These are phyloP conservation scores for Chloroceryle amazona DNA, from an alignment of 2,797 vertebrate species.

Conservation along the genomic window DNA sequence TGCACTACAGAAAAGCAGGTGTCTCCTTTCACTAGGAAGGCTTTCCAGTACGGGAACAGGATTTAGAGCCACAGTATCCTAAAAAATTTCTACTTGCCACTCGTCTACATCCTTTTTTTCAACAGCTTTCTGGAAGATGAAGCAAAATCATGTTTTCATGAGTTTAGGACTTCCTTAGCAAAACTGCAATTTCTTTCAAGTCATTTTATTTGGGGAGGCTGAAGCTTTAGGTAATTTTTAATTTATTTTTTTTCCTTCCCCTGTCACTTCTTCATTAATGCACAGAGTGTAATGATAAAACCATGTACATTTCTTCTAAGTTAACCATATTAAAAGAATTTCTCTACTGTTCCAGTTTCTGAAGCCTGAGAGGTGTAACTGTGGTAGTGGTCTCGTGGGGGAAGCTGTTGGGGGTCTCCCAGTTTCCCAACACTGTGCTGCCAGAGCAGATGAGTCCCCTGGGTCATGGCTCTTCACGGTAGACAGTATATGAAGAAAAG, in stretches of 20 bases:
- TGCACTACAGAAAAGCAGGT: not conserved
- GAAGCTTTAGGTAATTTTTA: not conserved
- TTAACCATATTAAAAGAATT: not conserved
- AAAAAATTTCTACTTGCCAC: not conserved
- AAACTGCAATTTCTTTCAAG: not conserved
- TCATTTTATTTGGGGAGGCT: not conserved
- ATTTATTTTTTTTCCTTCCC: not conserved
- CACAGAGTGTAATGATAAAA: not conserved
- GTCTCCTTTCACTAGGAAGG: slow-evolving; percentile 8
- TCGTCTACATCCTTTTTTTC: not conserved
- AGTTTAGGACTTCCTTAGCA: not conserved
- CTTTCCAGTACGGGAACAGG: not conserved
- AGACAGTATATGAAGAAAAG: fast-evolving
- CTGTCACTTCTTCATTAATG: not conserved
- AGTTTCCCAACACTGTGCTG: not conserved
- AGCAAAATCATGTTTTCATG: not conserved
- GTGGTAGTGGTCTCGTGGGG: not conserved
- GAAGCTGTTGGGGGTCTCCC: not conserved
- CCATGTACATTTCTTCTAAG: not conserved
- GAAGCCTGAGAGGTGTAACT: not conserved
- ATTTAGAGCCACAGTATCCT: not conserved
- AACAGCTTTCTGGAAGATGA: not conserved
- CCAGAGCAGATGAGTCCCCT: not conserved
- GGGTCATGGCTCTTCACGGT: not conserved
- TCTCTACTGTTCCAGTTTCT: not conserved